These are phyloP conservation scores for Delphinapterus leucas DNA, from an alignment of 2,113 vertebrate genomes.

Conservation along the genomic window DNA sequence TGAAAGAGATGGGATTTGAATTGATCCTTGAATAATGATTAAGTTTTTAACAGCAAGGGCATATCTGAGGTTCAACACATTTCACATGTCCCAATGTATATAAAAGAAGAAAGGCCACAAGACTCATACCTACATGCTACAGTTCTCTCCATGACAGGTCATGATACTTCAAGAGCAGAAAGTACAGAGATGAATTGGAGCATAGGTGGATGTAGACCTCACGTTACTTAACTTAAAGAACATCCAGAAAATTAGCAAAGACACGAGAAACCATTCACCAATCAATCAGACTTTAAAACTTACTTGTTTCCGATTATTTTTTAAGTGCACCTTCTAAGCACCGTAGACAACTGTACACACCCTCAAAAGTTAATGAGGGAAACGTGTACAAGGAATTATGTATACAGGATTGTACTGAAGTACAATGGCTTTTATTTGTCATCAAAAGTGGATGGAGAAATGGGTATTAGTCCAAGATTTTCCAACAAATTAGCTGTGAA, in stretches of 20 bases:
- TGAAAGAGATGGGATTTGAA: background rate
- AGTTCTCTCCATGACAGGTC: background rate
- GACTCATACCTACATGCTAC: background rate
- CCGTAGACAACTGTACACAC: background rate
- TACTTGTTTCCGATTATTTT: background rate
- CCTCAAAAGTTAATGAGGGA: background rate
- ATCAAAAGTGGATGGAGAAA: background rate
- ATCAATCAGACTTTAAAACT: background rate
- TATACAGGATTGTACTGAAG: background rate
- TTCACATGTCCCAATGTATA: background rate
- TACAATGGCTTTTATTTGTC: background rate
- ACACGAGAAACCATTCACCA: background rate
- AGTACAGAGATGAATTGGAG: background rate
- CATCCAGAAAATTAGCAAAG: constrained; percentile 4
- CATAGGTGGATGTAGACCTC: background rate
- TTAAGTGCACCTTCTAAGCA: background rate
- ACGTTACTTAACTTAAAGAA: background rate
- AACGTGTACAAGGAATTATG: background rate
- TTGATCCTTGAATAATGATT: background rate
- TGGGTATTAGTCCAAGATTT: background rate
- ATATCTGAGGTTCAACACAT: background rate
- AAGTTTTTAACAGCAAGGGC: background rate
- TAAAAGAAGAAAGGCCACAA: background rate
- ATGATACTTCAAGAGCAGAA: background rate
- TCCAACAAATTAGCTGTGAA: background rate